Conservation (phyloP, 2,797 vertebrate genomes). For the Leptatherina wallacei region DNA sequence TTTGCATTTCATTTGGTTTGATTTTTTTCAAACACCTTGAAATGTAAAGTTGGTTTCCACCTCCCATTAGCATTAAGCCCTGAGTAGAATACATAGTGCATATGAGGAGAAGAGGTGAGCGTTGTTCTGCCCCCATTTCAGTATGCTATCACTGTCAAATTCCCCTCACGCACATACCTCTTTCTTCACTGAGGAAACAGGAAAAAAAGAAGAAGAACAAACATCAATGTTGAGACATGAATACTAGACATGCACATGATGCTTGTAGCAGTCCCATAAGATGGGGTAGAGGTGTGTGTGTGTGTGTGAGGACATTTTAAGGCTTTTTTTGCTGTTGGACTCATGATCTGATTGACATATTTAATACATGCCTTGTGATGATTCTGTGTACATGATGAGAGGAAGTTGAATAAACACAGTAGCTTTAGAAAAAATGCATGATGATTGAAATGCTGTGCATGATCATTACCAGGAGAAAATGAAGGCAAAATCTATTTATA, state of each 20-base stretch:
- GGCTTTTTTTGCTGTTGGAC: conserved; percentile 16
- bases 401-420: conserved; percentile 44
- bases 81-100: conserved; percentile 45
- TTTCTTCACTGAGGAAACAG: conserved; percentile 41
- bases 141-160: conserved; percentile 39
- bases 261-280: conserved; percentile 37
- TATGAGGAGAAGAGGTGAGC: conserved; percentile 36
- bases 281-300: conserved; percentile 8
- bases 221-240: conserved; percentile 41
- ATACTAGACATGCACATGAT: conserved; percentile 53
- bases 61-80: conserved; percentile 39
- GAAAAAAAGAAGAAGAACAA: conserved; percentile 45
- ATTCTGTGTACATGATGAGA: conserved; percentile 34
- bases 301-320: conserved; percentile 5
- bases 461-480: conserved; percentile 44
- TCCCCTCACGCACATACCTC: conserved; percentile 33
- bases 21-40: conserved; percentile 37
- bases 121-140: conserved; percentile 26
- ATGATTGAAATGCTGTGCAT: conserved; percentile 24
- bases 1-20: conserved; percentile 29
- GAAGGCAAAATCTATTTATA: conserved; percentile 35
- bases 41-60: conserved; percentile 54
- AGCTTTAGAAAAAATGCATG: conserved; percentile 20
- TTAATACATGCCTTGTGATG: conserved; percentile 58
- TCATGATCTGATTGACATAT: conserved; percentile 62